These are phyloP conservation scores for Uropetala carovei DNA, from an alignment of 2,888 invertebrate species.

Conservation along the genomic window DNA sequence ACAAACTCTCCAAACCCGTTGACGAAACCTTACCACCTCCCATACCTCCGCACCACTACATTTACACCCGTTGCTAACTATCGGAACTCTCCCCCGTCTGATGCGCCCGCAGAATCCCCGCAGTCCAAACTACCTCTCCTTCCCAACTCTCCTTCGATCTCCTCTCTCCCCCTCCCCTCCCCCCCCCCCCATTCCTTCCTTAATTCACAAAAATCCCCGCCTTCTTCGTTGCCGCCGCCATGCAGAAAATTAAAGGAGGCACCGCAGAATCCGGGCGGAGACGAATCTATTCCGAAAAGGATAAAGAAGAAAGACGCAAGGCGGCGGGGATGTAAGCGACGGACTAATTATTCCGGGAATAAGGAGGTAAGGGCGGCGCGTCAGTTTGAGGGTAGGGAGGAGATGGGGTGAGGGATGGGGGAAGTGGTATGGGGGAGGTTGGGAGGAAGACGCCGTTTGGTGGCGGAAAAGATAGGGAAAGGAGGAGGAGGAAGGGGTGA, in stretches of 20 bases:
- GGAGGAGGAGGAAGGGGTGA: neutral
- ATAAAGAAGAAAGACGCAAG: conserved; percentile 45
- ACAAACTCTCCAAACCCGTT: neutral
- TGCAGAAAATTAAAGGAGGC: conserved; percentile 62
- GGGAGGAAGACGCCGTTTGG: neutral
- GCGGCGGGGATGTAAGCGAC: conserved; percentile 49
- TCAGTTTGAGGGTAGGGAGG: neutral
- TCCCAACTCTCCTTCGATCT: neutral
- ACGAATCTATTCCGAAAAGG: conserved; percentile 62
- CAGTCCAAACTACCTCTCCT: neutral
- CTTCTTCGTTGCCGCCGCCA: conserved; percentile 36
- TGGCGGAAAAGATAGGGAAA: neutral
- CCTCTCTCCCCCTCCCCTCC: too few relatives aligned
- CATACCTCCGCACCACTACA: neutral
- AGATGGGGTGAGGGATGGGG: neutral
- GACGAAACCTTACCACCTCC: neutral
- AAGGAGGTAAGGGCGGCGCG: neutral
- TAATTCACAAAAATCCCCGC: conserved; percentile 21
- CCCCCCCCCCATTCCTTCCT: neutral
- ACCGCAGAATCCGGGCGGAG: conserved; percentile 25
- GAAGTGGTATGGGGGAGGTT: neutral
- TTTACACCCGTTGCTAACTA: neutral
- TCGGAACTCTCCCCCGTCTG: neutral
- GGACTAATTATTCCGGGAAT: conserved; percentile 49
- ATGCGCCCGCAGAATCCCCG: neutral